phyloP scores from a whole-genome alignment of 2,888 invertebrate genomes.

The Megalurothrips usitatus region DNA sequence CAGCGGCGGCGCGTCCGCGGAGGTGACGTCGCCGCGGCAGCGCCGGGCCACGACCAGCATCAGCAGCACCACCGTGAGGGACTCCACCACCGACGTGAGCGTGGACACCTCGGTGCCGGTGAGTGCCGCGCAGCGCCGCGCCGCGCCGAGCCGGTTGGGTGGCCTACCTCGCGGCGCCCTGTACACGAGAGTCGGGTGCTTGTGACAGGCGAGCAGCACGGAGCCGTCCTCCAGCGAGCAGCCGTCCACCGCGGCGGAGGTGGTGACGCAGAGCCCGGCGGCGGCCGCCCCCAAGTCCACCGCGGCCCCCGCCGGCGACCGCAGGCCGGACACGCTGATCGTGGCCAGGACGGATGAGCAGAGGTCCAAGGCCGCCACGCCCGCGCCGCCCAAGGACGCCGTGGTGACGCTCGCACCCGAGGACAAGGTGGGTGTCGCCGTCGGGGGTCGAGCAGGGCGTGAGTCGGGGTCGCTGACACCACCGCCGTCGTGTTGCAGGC shows the following conservation, averaged over 20 bases:
- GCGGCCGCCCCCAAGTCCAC: background rate
- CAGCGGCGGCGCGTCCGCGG: background rate
- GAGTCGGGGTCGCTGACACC: background rate
- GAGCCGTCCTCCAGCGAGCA: background rate
- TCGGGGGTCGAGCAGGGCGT: background rate
- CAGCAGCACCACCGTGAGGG: background rate
- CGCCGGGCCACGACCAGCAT: background rate
- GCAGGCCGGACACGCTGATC: background rate
- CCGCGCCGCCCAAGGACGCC: background rate
- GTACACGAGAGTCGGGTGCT: background rate
- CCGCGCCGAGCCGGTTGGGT: too few relatives aligned
- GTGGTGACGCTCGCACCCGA: background rate
- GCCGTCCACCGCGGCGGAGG: background rate
- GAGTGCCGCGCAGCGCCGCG: background rate
- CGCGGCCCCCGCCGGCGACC: background rate
- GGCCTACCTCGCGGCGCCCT: too few relatives aligned
- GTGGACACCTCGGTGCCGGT: slow-evolving; percentile 13
- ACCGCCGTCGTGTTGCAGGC: background rate
- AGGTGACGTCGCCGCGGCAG: background rate
- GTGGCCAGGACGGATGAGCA: background rate
- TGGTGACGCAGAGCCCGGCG: background rate
- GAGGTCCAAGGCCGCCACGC: background rate
- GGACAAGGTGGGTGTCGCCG: background rate
- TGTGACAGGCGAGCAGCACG: background rate
- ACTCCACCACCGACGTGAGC: slow-evolving; percentile 1